Evolutionary conservation across 2,888 invertebrate genomes (phyloP), one percentile per base, ranked within the genome.

Genomic region (Phymatocera aterrima): DNA sequence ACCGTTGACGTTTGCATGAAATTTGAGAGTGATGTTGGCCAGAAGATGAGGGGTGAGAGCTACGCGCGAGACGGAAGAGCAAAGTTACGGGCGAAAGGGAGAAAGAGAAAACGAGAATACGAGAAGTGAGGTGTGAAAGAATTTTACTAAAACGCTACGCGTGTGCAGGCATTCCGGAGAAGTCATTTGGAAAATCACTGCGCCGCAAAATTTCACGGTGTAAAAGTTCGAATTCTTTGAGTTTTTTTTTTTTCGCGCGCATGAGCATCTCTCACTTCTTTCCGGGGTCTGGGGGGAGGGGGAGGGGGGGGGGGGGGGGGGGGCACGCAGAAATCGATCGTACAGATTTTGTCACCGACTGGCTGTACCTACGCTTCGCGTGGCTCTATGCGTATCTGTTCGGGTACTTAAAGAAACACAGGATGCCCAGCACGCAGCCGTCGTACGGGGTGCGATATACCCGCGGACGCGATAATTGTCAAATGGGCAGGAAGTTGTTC

Each of bases 131-230:
- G 68, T 28, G 68, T 68, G 24, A 46, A 40, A 43, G 54, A 72
- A 72, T 72, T 72, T 54, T n/a, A 24, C 51, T 28, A 65, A 2
- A 43, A 34, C 75, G 72, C 15, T 40, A 75, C 75, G 57, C 75
- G 57, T 75, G 10, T n/a, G n/a, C n/a, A n/a, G 75, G 18, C 81
- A 83, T 82, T 87, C 83, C 81, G 79, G 83, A 81, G 82, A 86
- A 86, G 83, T 85, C 84, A 84, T 84, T 83, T 82, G 85, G 84
- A 83, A 86, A 86, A 86, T 87, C 82, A 80, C 57, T 34, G 72
- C 21, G 51, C 72, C 31, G 34, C 48, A 51, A 72, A 51, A 72
- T 72, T n/a, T 72, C 31, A 18, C 51, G 72, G 43, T 72, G 15
- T 72, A 51, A 72, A n/a, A 31, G 34, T 72, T 21, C 10, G 51